Base-by-base conservation (phyloP, 1,140 invertebrate species). In the Habropoda laboriosa region DNA sequence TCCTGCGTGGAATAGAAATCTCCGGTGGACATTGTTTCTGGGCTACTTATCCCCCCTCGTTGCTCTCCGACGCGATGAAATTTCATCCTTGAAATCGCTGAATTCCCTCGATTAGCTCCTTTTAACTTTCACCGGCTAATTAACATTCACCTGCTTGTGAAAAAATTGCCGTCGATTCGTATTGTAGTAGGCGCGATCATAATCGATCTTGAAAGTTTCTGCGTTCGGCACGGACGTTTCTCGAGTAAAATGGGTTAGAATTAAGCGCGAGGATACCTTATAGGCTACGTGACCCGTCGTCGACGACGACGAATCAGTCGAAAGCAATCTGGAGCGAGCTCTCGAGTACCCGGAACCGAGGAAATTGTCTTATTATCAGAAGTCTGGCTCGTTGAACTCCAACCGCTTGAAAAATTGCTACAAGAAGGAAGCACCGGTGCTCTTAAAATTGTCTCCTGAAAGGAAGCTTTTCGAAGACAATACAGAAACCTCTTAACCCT, bases 1-100 rank as follows among this genome's bases (percentile, higher is more conserved):
- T 83, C 74, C 70, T 57, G 58, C 53, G 21, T 32, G 71, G 60
- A 21, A 38, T 40, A 49, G 67, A 79, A 72, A 79, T 79, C 68
- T 32, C 40, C 38, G 16, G 40, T 27, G n/a, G 42, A 7, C 53
- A 27, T 60, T 49, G 53, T 45, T 35, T 18, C 45, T 30, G 40
- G 5, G 6, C 24, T 30, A 27, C 51, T 67, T 66, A 42, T 67
- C 47, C 13, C 30, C 12, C 38, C 47, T 2, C 40, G 40, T 27
- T 66, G 24, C 47, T 45, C 10, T 30, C 63, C 13, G 47, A 27
- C 27, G 45, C 45, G 40, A 66, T 66, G 40, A 24, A 64, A 47
- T 64, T 64, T 45, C 63, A 47, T 27, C 24, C 6, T 12, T 24
- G 60, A 30, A 45, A 24, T 64, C 61, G 38, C 61, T 27, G 58